Percentiles rank a stretch among this genome's conserved stretches.
Evolutionary conservation across 2,888 invertebrate genomes (phyloP).

Genomic region (Aplocera efformata): DNA sequence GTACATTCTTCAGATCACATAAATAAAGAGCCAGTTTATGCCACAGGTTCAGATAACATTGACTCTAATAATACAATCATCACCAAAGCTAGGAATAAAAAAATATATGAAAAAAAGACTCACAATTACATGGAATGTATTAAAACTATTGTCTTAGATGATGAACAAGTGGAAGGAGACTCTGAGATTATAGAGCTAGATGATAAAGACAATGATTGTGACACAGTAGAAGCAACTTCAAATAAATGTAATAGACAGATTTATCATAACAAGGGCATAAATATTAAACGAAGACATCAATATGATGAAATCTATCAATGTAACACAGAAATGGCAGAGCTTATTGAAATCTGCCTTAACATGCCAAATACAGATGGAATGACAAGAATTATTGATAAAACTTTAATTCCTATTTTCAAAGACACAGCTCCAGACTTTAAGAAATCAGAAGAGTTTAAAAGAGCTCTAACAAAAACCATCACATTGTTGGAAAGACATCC

Average conservation of each 20-base stretch:
- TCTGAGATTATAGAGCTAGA: conserved; percentile 3
- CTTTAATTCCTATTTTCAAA: conserved; percentile 41
- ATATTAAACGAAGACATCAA: neutral
- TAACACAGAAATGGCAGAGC: conserved; percentile 38
- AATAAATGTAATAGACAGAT: neutral
- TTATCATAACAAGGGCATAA: neutral
- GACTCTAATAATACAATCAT: no score
- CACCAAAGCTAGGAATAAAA: no score
- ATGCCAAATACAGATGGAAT: conserved; percentile 45
- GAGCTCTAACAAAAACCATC: conserved; percentile 33
- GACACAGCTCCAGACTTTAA: conserved; percentile 36
- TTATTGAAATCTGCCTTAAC: conserved; percentile 43
- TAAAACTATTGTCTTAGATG: conserved; percentile 1
- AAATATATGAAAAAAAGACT: neutral
- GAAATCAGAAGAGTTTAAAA: conserved; percentile 36
- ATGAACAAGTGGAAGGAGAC: conserved; percentile 1
- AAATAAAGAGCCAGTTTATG: no score
- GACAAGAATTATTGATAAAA: conserved; percentile 43
- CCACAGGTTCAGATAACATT: no score
- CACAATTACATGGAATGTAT: neutral
- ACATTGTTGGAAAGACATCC: conserved; percentile 39
- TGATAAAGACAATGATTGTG: conserved; percentile 10
- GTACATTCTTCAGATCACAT: neutral
- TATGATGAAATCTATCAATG: conserved; percentile 29
- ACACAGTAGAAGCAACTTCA: conserved; percentile 5